Evolutionary conservation across 2,113 vertebrate species (phyloP).

Genomic region (Campylorhamphus procurvoides): DNA sequence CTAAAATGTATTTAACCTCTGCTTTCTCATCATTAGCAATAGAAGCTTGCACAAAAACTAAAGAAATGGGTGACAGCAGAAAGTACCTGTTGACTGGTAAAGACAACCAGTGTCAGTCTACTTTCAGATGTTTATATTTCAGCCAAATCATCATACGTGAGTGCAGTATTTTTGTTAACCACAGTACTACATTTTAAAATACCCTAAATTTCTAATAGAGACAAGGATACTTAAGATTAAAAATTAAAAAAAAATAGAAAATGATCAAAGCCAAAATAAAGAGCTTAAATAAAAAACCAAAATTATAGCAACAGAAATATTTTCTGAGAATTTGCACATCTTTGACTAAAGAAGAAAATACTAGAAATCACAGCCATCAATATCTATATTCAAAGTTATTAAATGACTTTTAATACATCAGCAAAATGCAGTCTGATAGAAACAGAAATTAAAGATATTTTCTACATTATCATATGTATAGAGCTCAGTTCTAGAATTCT

Average conservation of each 20-base stretch:
- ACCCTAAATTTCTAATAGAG: not conserved
- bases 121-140: not conserved
- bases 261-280: not conserved
- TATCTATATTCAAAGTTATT: not conserved
- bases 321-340: not conserved
- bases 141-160: not conserved
- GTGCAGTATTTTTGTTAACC: not conserved
- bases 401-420: not conserved
- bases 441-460: not conserved
- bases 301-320: not conserved
- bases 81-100: not conserved
- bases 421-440: not conserved
- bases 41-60: not conserved
- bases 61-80: not conserved
- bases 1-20: not conserved
- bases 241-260: not conserved
- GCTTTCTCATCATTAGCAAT: not conserved
- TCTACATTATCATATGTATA: not conserved
- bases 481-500: not conserved
- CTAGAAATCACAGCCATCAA: not conserved
- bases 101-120: not conserved
- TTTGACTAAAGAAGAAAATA: not conserved
- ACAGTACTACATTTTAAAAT: not conserved
- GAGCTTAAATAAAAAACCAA: not conserved
- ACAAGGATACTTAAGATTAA: not conserved